Conservation (phyloP, 2,113 vertebrate species). For the Lophotis ruficrista region DNA sequence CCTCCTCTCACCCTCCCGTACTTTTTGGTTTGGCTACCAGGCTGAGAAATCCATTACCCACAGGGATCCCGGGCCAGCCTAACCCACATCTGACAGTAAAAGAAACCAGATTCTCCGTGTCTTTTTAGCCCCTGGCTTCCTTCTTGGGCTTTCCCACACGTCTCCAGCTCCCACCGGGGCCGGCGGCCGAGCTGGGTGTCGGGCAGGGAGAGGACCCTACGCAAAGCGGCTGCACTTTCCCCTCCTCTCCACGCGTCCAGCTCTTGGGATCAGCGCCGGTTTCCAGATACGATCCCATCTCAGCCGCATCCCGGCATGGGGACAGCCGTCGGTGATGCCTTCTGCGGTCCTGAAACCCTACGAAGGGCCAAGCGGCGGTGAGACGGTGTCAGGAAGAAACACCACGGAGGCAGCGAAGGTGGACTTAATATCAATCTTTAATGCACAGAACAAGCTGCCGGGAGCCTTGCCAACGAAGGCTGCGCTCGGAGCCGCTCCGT, state of each 20-base stretch:
- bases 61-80: neutral
- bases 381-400: constrained; percentile 28
- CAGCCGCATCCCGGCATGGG: neutral
- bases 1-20: neutral
- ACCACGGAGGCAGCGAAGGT: constrained; percentile 43
- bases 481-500: constrained; percentile 20
- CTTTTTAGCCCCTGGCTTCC: constrained; percentile 27
- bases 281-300: neutral
- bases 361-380: accelerated
- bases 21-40: constrained; percentile 51
- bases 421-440: constrained; percentile 79
- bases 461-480: constrained; percentile 54
- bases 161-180: neutral
- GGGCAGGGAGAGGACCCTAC: neutral
- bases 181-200: neutral
- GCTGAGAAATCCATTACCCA: constrained; percentile 57
- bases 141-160: constrained; percentile 35
- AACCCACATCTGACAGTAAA: constrained; percentile 61
- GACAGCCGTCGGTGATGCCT: accelerated
- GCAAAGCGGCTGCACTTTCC: neutral
- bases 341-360: neutral
- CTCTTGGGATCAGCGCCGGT: neutral
- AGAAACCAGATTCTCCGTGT: constrained; percentile 49
- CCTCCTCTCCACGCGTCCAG: accelerated
- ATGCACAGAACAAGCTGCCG: constrained; percentile 74